Percentiles rank a stretch among this genome's conserved stretches.
Evolutionary conservation across 1,140 invertebrate species (phyloP).

Genomic region (Achroia grisella): DNA sequence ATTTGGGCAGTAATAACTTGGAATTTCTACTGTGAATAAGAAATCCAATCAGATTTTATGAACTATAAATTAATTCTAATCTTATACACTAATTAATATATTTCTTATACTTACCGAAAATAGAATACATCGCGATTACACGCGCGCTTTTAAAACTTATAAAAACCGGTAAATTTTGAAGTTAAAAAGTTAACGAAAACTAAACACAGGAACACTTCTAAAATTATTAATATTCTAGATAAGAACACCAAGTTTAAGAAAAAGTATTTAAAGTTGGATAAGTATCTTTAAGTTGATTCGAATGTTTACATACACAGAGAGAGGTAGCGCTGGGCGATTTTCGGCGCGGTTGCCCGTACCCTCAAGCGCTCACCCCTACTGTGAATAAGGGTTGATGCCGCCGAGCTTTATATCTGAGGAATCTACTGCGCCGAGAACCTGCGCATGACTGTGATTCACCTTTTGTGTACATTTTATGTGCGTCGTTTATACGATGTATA

Average conservation of each 20-base stretch:
- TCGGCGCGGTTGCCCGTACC: background rate
- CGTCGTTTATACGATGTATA: background rate
- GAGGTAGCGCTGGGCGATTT: background rate
- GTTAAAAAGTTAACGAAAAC: too few species aligned
- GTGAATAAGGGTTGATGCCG: background rate
- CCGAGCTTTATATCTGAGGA: slow-evolving; percentile 3
- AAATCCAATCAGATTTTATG: background rate
- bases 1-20: background rate
- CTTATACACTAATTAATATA: too few species aligned
- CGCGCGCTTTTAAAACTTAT: background rate
- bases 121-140: too few species aligned
- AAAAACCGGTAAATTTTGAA: background rate
- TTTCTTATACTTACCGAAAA: background rate
- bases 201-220: too few species aligned
- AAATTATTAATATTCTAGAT: too few species aligned
- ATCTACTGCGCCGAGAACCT: slow-evolving; percentile 7
- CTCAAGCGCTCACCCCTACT: background rate
- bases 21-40: background rate
- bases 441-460: slow-evolving; percentile 7
- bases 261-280: too few species aligned
- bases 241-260: too few species aligned
- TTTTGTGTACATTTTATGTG: background rate
- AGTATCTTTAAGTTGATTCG: too few species aligned
- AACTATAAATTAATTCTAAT: background rate
- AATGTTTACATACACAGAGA: too few species aligned